A percentile compares a stretch with the other conserved stretches of the same genome.
phyloP scores from a whole-genome alignment of 2,888 invertebrate species.

The Timema podura region DNA sequence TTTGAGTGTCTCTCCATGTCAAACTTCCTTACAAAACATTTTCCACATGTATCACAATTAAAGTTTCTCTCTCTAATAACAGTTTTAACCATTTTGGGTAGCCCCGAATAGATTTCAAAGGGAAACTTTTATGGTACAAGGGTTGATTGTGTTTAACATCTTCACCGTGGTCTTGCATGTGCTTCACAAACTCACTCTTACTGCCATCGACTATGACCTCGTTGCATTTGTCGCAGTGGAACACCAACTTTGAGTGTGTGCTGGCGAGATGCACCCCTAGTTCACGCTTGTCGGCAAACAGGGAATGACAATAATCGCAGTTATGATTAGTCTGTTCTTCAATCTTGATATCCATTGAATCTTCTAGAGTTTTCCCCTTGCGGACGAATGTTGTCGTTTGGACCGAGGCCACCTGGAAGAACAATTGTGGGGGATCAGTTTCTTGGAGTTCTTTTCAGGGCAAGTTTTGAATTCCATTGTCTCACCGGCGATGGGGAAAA shows the following conservation, averaged over 20 bases:
- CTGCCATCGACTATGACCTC: conserved; percentile 17
- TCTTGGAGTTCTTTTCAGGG: too few species aligned
- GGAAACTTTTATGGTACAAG: not conserved
- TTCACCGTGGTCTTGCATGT: conserved; percentile 15
- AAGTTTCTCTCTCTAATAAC: not conserved
- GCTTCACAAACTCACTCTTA: conserved; percentile 19
- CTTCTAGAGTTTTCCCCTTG: too few species aligned
- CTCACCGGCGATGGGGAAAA: too few species aligned
- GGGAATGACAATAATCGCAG: too few species aligned
- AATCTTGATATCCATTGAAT: too few species aligned
- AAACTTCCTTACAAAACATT: conserved; percentile 18
- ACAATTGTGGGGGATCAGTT: too few species aligned
- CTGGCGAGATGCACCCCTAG: conserved; percentile 20
- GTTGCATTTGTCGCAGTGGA: conserved; percentile 24
- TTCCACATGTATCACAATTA: conserved; percentile 17
- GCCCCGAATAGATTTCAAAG: not conserved
- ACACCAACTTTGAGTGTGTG: conserved; percentile 18
- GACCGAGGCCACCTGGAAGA: too few species aligned
- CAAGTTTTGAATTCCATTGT: too few species aligned
- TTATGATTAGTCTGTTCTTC: too few species aligned
- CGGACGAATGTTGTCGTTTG: too few species aligned
- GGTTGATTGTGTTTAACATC: not conserved
- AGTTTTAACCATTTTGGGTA: not conserved
- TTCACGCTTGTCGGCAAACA: not conserved
- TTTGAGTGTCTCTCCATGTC: conserved; percentile 20